Conservation (phyloP, 2,797 vertebrate species). For the Sebastes steindachneri region DNA sequence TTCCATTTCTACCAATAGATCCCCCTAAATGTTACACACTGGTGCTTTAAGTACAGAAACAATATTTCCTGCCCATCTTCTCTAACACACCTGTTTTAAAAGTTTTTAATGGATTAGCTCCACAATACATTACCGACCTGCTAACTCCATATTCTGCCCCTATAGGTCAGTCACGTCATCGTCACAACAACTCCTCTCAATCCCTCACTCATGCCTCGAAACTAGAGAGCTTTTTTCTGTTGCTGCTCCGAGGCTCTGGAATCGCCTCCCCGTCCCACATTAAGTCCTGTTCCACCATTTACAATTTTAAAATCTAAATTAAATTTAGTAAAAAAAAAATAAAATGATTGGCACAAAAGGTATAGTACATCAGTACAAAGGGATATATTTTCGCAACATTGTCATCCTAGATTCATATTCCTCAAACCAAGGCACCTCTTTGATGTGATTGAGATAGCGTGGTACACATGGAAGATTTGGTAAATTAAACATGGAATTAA, state of each 20-base stretch:
- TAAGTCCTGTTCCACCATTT: neutral
- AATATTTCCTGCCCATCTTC: neutral
- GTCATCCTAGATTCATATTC: too few species aligned
- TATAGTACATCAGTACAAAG: too few species aligned
- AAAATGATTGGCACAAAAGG: too few species aligned
- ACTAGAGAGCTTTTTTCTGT: neutral
- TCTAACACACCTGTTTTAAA: neutral
- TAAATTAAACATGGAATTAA: too few species aligned
- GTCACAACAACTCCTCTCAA: neutral
- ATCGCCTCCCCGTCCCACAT: neutral
- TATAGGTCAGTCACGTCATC: neutral
- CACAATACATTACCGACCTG: neutral
- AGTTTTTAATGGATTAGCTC: neutral
- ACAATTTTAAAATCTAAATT: neutral
- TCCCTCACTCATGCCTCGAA: too few species aligned
- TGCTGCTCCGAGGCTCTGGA: neutral
- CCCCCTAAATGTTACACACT: too few species aligned
- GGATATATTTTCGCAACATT: too few species aligned
- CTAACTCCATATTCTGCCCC: neutral
- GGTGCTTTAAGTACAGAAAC: neutral
- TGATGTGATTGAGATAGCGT: too few species aligned
- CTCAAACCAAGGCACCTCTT: too few species aligned
- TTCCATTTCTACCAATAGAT: too few species aligned
- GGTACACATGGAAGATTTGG: too few species aligned
- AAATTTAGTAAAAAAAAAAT: too few species aligned